Percentiles rank a stretch among this genome's conserved stretches.
phyloP scores from a whole-genome alignment of 1,140 invertebrate species.

The Drosophila pandora region DNA sequence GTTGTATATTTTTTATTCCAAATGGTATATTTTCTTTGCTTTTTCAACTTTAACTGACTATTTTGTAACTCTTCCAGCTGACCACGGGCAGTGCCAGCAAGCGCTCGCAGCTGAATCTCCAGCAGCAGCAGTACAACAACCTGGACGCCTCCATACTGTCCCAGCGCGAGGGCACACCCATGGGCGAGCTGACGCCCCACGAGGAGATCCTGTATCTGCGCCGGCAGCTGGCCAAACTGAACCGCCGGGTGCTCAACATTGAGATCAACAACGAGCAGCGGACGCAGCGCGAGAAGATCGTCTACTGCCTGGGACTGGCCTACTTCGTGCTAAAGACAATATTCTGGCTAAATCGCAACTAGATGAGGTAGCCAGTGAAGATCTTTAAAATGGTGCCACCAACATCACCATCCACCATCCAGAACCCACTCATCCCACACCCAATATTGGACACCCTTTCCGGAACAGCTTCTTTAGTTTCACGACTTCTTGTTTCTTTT shows the following conservation, averaged over 20 bases:
- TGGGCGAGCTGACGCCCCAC: slow-evolving; percentile 88
- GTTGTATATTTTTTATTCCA: not conserved
- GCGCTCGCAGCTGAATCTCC: slow-evolving; percentile 59
- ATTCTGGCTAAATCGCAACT: slow-evolving; percentile 91
- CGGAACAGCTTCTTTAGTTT: slow-evolving; percentile 36
- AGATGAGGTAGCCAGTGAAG: slow-evolving; percentile 50
- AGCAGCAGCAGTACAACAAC: slow-evolving; percentile 40
- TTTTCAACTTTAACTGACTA: not conserved
- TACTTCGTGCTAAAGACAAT: slow-evolving; percentile 94
- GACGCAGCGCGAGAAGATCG: slow-evolving; percentile 92
- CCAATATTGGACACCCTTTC: slow-evolving; percentile 23
- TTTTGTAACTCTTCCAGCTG: slow-evolving; percentile 24
- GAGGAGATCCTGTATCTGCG: slow-evolving; percentile 93
- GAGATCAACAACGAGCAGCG: slow-evolving; percentile 92
- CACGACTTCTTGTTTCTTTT: slow-evolving; percentile 20
- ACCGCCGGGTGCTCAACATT: slow-evolving; percentile 92
- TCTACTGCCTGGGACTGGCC: slow-evolving; percentile 91
- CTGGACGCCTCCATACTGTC: slow-evolving; percentile 68
- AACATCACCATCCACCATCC: not conserved
- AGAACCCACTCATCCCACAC: slow-evolving; percentile 2
- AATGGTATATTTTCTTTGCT: slow-evolving; percentile 36
- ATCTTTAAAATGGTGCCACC: slow-evolving; percentile 6
- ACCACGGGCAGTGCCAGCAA: slow-evolving; percentile 80
- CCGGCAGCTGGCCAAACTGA: slow-evolving; percentile 92
- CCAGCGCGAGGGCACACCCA: slow-evolving; percentile 87